phyloP scores from a whole-genome alignment of 2,888 invertebrate genomes.

The Euplexia lucipara region DNA sequence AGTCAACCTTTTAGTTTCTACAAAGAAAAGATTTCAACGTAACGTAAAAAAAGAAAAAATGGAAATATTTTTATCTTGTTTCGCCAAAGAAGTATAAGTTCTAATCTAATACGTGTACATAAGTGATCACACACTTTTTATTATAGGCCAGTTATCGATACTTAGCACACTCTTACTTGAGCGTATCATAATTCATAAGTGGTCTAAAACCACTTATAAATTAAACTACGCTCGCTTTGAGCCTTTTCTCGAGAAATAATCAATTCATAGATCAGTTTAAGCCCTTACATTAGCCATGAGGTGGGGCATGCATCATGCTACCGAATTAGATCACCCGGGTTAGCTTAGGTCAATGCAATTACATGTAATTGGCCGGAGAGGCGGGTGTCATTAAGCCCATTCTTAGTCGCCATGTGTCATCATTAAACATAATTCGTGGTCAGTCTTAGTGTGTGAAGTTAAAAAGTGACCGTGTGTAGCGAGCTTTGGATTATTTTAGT shows the following conservation, averaged over 20 bases:
- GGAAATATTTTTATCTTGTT: too few relatives aligned
- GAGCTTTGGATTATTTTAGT: constrained; percentile 32
- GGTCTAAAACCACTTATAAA: background rate
- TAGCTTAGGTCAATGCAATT: constrained; percentile 90
- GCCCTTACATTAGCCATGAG: constrained; percentile 55
- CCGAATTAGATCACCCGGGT: constrained; percentile 86
- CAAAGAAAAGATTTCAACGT: too few relatives aligned
- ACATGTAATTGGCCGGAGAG: constrained; percentile 83
- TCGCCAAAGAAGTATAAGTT: too few relatives aligned
- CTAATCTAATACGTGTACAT: too few relatives aligned
- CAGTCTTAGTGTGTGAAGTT: constrained; percentile 55
- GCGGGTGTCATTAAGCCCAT: constrained; percentile 79
- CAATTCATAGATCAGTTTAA: constrained; percentile 55
- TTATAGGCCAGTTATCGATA: too few relatives aligned
- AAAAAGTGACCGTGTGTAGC: constrained; percentile 49
- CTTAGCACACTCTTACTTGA: too few relatives aligned
- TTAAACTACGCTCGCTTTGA: constrained; percentile 12
- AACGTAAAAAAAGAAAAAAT: too few relatives aligned
- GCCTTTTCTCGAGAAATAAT: constrained; percentile 45
- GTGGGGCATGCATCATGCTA: constrained; percentile 80
- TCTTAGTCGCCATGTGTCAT: constrained; percentile 68
- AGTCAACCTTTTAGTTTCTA: too few relatives aligned
- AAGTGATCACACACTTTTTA: too few relatives aligned
- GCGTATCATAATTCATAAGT: too few relatives aligned
- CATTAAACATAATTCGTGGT: constrained; percentile 60